Percentiles rank a stretch among this genome's conserved stretches.
Conservation (phyloP, 2,888 invertebrate species). For the Melanotus villosus region DNA sequence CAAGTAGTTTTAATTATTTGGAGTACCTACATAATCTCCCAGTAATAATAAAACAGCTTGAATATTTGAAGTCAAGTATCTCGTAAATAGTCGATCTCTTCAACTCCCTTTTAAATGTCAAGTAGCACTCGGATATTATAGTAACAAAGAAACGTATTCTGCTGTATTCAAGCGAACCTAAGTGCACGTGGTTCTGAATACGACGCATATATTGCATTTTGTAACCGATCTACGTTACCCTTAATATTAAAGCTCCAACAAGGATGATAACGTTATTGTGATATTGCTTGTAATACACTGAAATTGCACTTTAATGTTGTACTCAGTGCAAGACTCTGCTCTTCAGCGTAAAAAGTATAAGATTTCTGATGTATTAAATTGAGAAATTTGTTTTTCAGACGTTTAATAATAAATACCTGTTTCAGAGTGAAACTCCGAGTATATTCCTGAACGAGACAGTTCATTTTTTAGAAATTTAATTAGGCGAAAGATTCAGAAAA, state of each 20-base stretch:
- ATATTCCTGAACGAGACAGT: conserved; percentile 23
- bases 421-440: conserved; percentile 12
- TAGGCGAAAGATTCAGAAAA: conserved; percentile 22
- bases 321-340: not conserved
- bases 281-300: too few species aligned
- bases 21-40: conserved; percentile 37
- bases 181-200: too few species aligned
- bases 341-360: conserved; percentile 35
- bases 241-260: too few species aligned
- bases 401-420: conserved; percentile 43
- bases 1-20: conserved; percentile 42
- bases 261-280: too few species aligned
- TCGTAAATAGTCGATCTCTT: not conserved
- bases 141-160: too few species aligned
- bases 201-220: too few species aligned
- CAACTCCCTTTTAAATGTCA: too few species aligned
- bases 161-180: too few species aligned
- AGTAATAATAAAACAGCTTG: conserved; percentile 48
- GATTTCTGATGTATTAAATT: conserved; percentile 29
- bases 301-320: too few species aligned
- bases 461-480: conserved; percentile 30
- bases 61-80: conserved; percentile 36
- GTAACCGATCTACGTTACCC: too few species aligned
- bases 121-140: too few species aligned
- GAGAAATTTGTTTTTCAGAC: conserved; percentile 45